A percentile compares a stretch with the other conserved stretches of the same genome.
phyloP scores from a whole-genome alignment of 1,140 invertebrate species.

The Phthorimaea operculella region DNA sequence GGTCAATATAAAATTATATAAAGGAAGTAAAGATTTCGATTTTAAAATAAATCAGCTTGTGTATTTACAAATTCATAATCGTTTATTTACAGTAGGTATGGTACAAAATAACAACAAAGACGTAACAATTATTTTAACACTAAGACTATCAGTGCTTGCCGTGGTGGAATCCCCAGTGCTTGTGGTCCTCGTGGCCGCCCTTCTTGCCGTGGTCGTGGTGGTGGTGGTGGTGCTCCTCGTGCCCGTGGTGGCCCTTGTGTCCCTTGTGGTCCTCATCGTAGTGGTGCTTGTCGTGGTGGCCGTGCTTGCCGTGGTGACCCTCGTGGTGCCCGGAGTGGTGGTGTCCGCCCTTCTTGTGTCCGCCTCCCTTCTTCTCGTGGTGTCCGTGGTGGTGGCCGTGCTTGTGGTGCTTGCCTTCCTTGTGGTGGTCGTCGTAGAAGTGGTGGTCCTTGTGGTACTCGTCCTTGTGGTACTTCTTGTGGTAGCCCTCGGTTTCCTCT shows the following conservation, averaged over 20 bases:
- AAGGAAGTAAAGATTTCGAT: too few species aligned
- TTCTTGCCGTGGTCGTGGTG: too few species aligned
- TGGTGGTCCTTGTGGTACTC: slow-evolving; percentile 59
- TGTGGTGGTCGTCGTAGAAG: slow-evolving; percentile 57
- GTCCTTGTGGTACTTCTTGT: slow-evolving; percentile 62
- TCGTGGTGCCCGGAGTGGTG: slow-evolving; percentile 48
- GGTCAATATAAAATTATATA: too few species aligned
- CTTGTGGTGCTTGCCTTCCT: slow-evolving; percentile 57
- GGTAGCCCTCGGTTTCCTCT: slow-evolving; percentile 53
- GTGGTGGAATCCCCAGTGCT: slow-evolving; percentile 58
- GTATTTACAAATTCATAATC: neutral
- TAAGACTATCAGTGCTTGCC: slow-evolving; percentile 49
- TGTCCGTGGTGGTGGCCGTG: slow-evolving; percentile 55
- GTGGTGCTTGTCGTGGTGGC: slow-evolving; percentile 56
- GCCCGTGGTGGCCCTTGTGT: too few species aligned
- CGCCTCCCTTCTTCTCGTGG: slow-evolving; percentile 43
- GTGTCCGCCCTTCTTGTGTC: slow-evolving; percentile 57
- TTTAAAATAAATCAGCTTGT: neutral
- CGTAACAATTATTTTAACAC: slow-evolving; percentile 32
- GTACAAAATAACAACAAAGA: slow-evolving; percentile 33
- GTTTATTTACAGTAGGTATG: slow-evolving; percentile 52
- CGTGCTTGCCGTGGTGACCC: slow-evolving; percentile 48
- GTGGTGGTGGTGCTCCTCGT: too few species aligned
- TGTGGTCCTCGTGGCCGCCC: slow-evolving; percentile 7
- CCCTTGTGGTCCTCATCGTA: slow-evolving; percentile 47